A percentile compares a stretch with the other conserved stretches of the same genome.
Conservation (phyloP, 2,797 vertebrate genomes). For the Antennarius maculatus region DNA sequence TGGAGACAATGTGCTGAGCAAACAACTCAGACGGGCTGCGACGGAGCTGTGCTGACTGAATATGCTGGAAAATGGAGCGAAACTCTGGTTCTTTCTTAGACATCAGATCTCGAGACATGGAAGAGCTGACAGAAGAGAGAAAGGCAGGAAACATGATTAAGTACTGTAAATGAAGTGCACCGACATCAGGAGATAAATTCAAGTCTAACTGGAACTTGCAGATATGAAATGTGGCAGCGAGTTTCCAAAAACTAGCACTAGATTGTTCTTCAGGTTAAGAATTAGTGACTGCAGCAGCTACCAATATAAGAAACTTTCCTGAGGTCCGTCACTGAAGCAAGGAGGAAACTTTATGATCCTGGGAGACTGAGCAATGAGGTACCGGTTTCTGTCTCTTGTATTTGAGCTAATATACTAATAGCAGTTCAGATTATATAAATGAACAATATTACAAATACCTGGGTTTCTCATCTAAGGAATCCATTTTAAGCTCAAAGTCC, state of each 20-base stretch:
- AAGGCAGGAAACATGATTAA: not conserved
- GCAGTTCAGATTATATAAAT: not conserved
- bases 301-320: no score
- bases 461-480: conserved; percentile 87
- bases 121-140: conserved; percentile 53
- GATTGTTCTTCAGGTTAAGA: no score
- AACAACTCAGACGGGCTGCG: conserved; percentile 95
- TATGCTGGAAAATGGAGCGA: conserved; percentile 96
- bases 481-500: conserved; percentile 90
- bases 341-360: no score
- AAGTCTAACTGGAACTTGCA: no score
- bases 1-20: conserved; percentile 97
- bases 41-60: conserved; percentile 92
- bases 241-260: no score
- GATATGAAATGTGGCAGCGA: no score
- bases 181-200: no score
- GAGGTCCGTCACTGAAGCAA: no score
- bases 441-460: conserved; percentile 73
- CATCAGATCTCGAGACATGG: conserved; percentile 87
- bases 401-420: not conserved
- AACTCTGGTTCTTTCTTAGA: conserved; percentile 95
- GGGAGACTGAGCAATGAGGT: no score
- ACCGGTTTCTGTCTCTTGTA: not conserved
- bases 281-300: no score
- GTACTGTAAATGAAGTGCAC: not conserved